Evolutionary conservation across 2,113 vertebrate species (phyloP).

Genomic region (Sterna hirundo): DNA sequence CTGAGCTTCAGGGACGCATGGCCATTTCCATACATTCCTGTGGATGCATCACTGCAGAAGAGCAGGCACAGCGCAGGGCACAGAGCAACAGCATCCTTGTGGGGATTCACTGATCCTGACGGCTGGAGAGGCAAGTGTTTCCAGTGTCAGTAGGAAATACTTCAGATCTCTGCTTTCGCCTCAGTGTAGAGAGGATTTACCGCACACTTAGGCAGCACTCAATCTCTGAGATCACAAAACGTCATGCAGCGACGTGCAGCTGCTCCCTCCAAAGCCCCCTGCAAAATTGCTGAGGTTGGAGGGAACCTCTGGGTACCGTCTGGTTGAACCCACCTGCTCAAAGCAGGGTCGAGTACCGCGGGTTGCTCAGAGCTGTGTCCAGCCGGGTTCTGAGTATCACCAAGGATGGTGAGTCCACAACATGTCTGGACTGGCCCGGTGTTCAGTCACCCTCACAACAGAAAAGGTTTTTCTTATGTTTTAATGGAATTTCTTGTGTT

Average conservation of each 20-base stretch:
- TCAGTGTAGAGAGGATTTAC: background rate
- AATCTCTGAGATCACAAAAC: background rate
- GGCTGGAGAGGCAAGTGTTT: background rate
- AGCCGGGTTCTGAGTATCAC: rapidly evolving
- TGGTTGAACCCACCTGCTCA: background rate
- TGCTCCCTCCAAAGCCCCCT: constrained; percentile 21
- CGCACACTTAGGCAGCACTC: background rate
- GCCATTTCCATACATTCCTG: background rate
- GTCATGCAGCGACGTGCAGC: background rate
- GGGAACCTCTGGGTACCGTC: background rate
- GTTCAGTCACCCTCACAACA: background rate
- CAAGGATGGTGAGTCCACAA: background rate
- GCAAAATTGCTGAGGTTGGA: background rate
- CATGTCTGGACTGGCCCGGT: background rate
- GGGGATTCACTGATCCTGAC: background rate
- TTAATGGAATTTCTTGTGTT: background rate
- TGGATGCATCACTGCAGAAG: background rate
- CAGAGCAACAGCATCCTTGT: background rate
- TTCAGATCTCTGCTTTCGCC: background rate
- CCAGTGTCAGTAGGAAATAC: background rate
- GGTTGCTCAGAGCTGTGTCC: background rate
- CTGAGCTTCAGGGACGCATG: background rate
- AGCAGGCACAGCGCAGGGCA: background rate
- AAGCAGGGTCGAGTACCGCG: background rate
- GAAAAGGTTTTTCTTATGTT: background rate